Base-by-base conservation (phyloP, 2,888 invertebrate species). In the Autographa pulchrina region DNA sequence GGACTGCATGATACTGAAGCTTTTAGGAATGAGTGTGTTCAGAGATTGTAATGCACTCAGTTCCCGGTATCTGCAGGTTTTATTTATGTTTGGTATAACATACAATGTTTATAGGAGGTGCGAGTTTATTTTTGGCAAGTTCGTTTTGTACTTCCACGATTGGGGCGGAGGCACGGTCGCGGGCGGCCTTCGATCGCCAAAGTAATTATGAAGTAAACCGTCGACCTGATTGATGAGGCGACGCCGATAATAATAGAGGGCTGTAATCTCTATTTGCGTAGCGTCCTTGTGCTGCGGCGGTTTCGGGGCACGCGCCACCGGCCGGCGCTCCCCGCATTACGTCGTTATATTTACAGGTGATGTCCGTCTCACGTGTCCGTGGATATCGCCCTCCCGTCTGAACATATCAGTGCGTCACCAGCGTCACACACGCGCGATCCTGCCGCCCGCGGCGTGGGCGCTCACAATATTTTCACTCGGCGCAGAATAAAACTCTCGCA, bases 321-420 rank as follows among this genome's bases (percentile, higher is more conserved):
- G 80, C 80, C 84, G 83, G 80, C 79, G 78, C 72, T 74, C 78
- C 82, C 85, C 79, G 65, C 69, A 74, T 67, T 71, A 73, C 80
- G 62, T 75, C 75, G 82, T 75, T 92, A 89, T 92, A 92, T 92
- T 91, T 92, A 90, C 93, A 93, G 93, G 93, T 94, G 93, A 91
- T 90, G 89, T 86, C 83, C 85, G 86, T 82, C 85, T 90, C 90
- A 89, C 90, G 91, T 90, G 92, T 82, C 81, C 80, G 75, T 83
- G 80, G 81, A 88, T 90, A 86, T 88, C 81, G 86, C 86, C 84
- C 83, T 90, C 85, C 89, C 89, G 86, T 86, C 84, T 86, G 85
- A 78, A 82, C 84, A 78, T 80, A 82, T 81, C 83, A 83, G 86
- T 90, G 90, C 92, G 93, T 92, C 92, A 92, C 85, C 73, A 74